Conservation (phyloP, 2,113 vertebrate genomes). For the Platycercus adscitus region DNA sequence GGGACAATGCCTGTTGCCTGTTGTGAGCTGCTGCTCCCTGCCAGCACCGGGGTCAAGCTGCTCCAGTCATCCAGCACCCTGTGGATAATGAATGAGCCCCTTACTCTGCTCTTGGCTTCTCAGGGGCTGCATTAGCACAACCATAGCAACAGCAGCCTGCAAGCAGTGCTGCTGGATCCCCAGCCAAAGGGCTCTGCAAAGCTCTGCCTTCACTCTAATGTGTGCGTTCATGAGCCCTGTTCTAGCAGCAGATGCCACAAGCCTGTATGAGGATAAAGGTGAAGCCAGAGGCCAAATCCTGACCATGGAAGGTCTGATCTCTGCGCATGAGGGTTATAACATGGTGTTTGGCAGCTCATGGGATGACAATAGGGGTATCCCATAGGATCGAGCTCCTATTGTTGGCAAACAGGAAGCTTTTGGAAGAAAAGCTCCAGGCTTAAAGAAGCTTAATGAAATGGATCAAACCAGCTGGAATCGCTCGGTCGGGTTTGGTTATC, state of each 20-base stretch:
- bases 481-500: neutral
- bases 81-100: neutral
- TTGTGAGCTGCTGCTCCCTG: neutral
- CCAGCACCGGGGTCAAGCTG: neutral
- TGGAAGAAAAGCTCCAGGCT: neutral
- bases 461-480: neutral
- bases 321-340: neutral
- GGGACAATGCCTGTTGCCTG: neutral
- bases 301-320: neutral
- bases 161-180: neutral
- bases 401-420: neutral
- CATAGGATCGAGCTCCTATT: neutral
- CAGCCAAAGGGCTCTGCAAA: neutral
- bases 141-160: neutral
- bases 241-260: neutral
- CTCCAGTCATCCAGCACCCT: neutral
- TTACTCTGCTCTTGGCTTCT: accelerated
- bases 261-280: neutral
- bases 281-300: neutral
- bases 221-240: neutral
- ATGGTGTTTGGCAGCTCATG: neutral
- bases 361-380: neutral
- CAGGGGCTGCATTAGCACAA: neutral
- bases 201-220: accelerated
- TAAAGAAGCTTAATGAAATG: neutral